Evolutionary conservation across 2,113 vertebrate species (phyloP).

Genomic region (Lutjanus erythropterus): DNA sequence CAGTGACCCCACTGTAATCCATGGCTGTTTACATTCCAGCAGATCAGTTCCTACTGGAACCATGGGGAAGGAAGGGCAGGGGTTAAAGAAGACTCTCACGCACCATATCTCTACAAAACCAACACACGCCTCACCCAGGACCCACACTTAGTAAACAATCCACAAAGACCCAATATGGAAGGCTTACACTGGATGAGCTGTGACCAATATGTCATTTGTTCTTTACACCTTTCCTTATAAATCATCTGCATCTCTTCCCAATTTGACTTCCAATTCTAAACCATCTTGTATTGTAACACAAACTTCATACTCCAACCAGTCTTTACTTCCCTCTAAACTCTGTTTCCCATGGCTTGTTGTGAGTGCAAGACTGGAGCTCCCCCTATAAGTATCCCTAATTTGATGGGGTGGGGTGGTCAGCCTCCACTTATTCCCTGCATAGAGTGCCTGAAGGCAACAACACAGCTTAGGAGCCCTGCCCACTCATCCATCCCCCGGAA

Average conservation of each 20-base stretch:
- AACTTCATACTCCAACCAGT: background rate
- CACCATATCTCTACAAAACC: constrained; percentile 61
- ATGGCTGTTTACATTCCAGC: constrained; percentile 80
- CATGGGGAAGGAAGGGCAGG: constrained; percentile 72
- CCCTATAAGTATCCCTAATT: constrained; percentile 64
- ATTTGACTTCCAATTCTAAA: background rate
- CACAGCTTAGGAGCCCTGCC: constrained; percentile 40
- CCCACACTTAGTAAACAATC: constrained; percentile 56
- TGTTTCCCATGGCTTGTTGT: constrained; percentile 36
- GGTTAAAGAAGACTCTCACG: constrained; percentile 75
- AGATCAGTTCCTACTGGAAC: constrained; percentile 79
- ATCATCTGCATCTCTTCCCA: background rate
- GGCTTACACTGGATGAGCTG: background rate
- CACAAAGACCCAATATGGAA: constrained; percentile 24
- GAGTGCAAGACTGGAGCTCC: constrained; percentile 34
- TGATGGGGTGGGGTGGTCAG: constrained; percentile 40
- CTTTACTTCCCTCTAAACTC: constrained; percentile 6
- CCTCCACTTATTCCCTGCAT: constrained; percentile 55
- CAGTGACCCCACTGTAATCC: constrained; percentile 76
- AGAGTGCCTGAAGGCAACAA: constrained; percentile 58
- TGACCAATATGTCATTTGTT: background rate
- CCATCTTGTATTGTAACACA: background rate
- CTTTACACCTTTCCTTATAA: background rate
- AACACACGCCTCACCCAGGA: constrained; percentile 55
- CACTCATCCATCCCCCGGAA: constrained; percentile 43